Conservation (phyloP, 2,113 vertebrate species). For the Anguilla rostrata region DNA sequence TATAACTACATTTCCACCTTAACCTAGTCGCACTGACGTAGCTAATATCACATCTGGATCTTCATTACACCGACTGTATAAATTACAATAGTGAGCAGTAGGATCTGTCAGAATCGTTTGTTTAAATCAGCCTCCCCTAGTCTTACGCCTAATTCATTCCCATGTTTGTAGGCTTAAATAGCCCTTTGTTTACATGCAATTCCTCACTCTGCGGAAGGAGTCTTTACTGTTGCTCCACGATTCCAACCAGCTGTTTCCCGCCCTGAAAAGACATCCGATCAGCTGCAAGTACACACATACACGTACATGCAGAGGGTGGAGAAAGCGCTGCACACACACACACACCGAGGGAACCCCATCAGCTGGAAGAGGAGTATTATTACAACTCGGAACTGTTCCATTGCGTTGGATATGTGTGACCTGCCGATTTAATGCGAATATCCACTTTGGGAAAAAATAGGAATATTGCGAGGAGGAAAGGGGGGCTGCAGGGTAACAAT, state of each 20-base stretch:
- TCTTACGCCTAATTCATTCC: neutral
- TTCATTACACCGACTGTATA: neutral
- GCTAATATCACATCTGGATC: too few species aligned
- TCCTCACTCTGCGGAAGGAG: conserved; percentile 81
- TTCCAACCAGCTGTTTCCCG: conserved; percentile 98
- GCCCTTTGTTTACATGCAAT: conserved; percentile 92
- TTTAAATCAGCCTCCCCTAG: neutral
- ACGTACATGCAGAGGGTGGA: conserved; percentile 61
- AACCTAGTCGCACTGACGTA: too few species aligned
- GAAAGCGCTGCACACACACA: conserved; percentile 64
- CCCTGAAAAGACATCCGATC: conserved; percentile 91
- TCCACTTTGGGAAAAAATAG: neutral
- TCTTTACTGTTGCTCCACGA: conserved; percentile 77
- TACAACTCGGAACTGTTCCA: conserved; percentile 67
- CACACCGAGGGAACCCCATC: conserved; percentile 81
- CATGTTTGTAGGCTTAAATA: conserved; percentile 62
- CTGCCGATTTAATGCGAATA: conserved; percentile 21
- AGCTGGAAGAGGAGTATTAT: conserved; percentile 80
- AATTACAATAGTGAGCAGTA: neutral
- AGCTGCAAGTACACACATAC: conserved; percentile 80
- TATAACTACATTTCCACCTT: too few species aligned
- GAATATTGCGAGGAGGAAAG: conserved; percentile 26
- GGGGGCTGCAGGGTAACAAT: neutral
- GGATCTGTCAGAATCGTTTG: neutral
- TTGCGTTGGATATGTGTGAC: conserved; percentile 50